Percentiles rank a stretch among this genome's conserved stretches.
Conservation (phyloP, 2,888 invertebrate genomes). For the Orthonychiurus folsomi region DNA sequence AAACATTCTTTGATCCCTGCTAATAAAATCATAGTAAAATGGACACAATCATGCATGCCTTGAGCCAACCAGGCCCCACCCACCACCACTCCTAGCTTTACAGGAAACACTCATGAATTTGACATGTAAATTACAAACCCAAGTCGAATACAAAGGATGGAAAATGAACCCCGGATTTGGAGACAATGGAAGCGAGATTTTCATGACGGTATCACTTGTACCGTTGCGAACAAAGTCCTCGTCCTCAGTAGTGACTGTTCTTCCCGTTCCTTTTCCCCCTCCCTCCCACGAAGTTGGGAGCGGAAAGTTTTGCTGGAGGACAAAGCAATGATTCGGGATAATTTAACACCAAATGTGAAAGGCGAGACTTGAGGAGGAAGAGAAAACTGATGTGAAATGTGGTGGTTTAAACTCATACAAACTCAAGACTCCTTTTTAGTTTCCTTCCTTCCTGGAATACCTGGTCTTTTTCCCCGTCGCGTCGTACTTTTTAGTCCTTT, state of each 20-base stretch:
- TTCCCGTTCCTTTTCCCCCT: background rate
- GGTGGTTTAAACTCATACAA: slow-evolving; percentile 3
- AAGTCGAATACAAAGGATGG: no score
- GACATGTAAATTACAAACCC: no score
- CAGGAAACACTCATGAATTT: no score
- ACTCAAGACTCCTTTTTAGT: slow-evolving; percentile 4
- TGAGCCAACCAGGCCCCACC: no score
- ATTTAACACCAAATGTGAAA: slow-evolving; percentile 17
- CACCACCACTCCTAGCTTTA: no score
- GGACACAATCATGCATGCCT: no score
- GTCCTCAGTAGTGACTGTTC: background rate
- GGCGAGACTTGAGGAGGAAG: background rate
- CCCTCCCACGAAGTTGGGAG: slow-evolving; percentile 4
- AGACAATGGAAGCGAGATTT: no score
- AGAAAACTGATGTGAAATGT: background rate
- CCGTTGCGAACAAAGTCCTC: background rate
- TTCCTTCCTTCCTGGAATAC: slow-evolving; percentile 4
- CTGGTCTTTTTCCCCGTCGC: background rate
- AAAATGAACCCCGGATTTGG: no score
- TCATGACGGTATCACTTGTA: no score
- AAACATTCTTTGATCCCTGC: no score
- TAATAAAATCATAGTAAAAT: no score
- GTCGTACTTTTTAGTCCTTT: background rate
- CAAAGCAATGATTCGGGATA: slow-evolving; percentile 17
- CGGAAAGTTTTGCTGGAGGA: background rate